Evolutionary conservation across 2,113 vertebrate species (phyloP), one percentile per base, ranked within the genome.

Genomic region (Quiscalus mexicanus): DNA sequence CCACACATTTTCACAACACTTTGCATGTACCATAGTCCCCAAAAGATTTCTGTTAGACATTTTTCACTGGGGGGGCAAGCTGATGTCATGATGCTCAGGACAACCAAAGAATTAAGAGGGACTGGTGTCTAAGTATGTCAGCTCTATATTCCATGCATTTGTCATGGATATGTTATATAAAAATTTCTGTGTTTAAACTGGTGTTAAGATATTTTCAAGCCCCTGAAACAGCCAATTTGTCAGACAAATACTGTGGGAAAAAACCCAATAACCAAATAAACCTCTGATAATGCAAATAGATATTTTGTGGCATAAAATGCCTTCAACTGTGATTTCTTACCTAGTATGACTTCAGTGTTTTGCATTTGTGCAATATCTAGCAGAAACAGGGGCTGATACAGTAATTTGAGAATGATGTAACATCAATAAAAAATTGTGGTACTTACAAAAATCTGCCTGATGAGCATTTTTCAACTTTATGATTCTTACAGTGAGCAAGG

Each of bases 381-480:
- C 35, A 67, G 35, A 80, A 62, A 14, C 6, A 73, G 10, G 9
- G 20, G 1, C 23, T 67, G 23, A 55, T 63, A 11, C 6, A 63
- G 6, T 44, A 45, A 35, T 63, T 27, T 92, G 37, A 92, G 41
- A 84, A 47, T 12, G 13, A 16, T 37, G 27, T 39, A 59, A 53
- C 10, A 20, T 67, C 50, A 69, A 31, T 63, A 47, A 84, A 56
- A 73, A 91, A 67, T 77, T 62, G 30, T 15, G 39, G 25, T 96
- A 98, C 98, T 98, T 95, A 98, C 98, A 94, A 55, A 97, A n/a
- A 75, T 98, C 98, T 86, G 95, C 75, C 83, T 67, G 84, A 80
- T 31, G 95, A 89, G 98, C 95, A 71, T 97, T 97, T 67, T 86
- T 95, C 11, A 98, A 94, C 86, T 95, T 97, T 95, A 98, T 96